Percentiles rank a stretch among this genome's conserved stretches.
Evolutionary conservation across 2,113 vertebrate genomes (phyloP).

Genomic region (Dolichotis patagonum): DNA sequence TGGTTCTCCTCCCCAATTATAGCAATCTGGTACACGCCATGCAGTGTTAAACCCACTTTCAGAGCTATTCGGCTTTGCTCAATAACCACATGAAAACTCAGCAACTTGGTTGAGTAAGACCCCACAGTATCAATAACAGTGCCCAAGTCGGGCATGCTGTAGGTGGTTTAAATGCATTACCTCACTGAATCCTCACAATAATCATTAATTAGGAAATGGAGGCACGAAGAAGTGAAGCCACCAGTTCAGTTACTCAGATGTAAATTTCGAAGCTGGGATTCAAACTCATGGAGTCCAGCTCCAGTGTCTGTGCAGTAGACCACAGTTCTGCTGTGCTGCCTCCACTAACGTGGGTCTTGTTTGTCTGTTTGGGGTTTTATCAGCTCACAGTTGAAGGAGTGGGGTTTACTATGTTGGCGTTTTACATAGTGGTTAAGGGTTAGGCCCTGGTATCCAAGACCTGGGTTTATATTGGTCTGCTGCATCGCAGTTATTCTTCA

Average conservation of each 20-base stretch:
- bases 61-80: neutral
- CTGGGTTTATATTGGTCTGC: neutral
- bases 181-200: neutral
- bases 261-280: neutral
- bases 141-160: neutral
- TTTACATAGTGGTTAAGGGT: rapidly evolving
- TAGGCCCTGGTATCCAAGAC: neutral
- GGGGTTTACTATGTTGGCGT: too few relatives aligned
- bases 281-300: neutral
- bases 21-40: neutral
- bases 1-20: rapidly evolving
- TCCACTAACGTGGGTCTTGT: neutral
- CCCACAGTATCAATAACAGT: neutral
- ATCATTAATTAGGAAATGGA: neutral
- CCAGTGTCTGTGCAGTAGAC: rapidly evolving
- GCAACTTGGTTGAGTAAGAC: neutral
- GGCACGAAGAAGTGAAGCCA: too few relatives aligned
- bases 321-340: rapidly evolving
- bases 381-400: neutral
- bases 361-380: neutral
- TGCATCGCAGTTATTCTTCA: neutral
- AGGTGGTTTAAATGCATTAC: neutral
- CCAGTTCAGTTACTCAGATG: neutral
- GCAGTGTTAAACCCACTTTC: neutral
- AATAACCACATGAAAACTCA: neutral